A percentile compares a stretch with the other conserved stretches of the same genome.
These are phyloP conservation scores for Epistrophe eligans DNA, from an alignment of 2,888 invertebrate genomes.

Conservation along the genomic window DNA sequence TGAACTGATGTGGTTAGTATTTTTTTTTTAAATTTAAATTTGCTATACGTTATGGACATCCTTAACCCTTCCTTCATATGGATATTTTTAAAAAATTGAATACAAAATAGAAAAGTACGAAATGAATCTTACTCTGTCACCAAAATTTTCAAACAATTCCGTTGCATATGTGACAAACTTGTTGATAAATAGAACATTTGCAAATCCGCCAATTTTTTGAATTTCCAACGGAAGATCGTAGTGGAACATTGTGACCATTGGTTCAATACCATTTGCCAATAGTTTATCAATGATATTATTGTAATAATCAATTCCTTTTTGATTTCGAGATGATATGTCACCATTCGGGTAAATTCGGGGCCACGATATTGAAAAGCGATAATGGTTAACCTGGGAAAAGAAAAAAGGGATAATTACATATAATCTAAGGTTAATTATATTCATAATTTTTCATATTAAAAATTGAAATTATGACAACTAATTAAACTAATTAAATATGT, in stretches of 20 bases:
- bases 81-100: too few species aligned
- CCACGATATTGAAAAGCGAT: constrained; percentile 88
- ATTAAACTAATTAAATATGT: too few species aligned
- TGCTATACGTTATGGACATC: too few species aligned
- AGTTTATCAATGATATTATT: constrained; percentile 87
- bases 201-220: constrained; percentile 85
- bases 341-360: constrained; percentile 87
- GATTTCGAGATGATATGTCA: constrained; percentile 83
- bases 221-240: constrained; percentile 85
- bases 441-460: too few species aligned
- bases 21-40: too few species aligned
- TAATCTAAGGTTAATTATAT: too few species aligned
- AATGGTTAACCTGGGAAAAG: constrained; percentile 82
- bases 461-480: too few species aligned
- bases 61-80: too few species aligned
- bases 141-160: constrained; percentile 83
- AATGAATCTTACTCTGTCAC: constrained; percentile 83
- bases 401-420: not conserved
- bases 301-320: constrained; percentile 85
- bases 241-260: constrained; percentile 86
- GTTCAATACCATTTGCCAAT: constrained; percentile 86
- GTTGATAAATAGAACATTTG: constrained; percentile 82
- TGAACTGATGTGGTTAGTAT: too few species aligned
- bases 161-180: constrained; percentile 85
- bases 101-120: too few species aligned